Conservation (phyloP, 2,888 invertebrate species). For the Eremobia ochroleuca region DNA sequence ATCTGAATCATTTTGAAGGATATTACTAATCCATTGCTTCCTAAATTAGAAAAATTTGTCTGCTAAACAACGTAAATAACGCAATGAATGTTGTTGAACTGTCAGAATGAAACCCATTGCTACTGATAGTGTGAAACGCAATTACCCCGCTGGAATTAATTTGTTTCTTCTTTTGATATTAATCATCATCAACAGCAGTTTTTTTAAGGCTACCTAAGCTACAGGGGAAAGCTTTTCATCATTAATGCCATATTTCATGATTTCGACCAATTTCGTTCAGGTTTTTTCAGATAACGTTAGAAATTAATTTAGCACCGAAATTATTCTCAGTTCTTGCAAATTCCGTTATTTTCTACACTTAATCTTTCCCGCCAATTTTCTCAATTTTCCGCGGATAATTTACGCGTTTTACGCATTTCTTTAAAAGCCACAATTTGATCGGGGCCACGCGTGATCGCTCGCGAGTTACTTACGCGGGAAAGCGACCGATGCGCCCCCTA, state of each 20-base stretch:
- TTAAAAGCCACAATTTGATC: constrained; percentile 71
- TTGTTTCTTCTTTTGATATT: not conserved
- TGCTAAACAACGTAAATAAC: not conserved
- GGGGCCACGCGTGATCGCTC: constrained; percentile 71
- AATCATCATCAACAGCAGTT: not conserved
- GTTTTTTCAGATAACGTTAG: not conserved
- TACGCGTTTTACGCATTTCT: constrained; percentile 63
- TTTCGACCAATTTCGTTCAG: not conserved
- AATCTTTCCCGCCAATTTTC: constrained; percentile 46
- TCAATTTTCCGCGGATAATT: constrained; percentile 54
- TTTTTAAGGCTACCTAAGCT: not conserved
- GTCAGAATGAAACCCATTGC: not conserved
- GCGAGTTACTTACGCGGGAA: constrained; percentile 70
- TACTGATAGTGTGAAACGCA: not conserved
- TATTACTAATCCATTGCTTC: no score
- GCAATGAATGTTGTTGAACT: not conserved
- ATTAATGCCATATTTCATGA: not conserved
- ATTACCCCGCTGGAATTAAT: not conserved
- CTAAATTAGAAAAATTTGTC: not conserved
- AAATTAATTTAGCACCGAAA: not conserved
- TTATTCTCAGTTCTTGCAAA: not conserved
- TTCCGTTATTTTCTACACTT: constrained; percentile 5
- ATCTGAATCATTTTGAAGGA: no score
- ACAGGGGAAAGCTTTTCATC: not conserved
- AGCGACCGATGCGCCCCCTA: constrained; percentile 82